phyloP scores from a whole-genome alignment of 1,140 invertebrate species.

The Chelonus insularis region DNA sequence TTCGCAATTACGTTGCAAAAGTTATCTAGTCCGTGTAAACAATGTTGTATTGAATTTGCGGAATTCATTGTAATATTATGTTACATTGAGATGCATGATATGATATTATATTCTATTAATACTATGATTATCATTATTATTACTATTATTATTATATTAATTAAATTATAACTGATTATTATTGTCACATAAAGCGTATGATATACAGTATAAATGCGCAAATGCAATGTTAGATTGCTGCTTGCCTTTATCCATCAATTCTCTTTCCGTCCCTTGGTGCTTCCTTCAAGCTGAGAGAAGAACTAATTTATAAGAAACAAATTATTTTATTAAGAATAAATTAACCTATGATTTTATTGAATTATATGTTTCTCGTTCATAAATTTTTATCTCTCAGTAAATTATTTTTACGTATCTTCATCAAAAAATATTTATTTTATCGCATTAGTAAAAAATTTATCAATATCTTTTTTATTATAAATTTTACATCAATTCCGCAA shows the following conservation, averaged over 20 bases:
- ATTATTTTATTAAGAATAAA: too few species aligned
- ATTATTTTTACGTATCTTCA: too few species aligned
- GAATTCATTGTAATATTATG: constrained; percentile 49
- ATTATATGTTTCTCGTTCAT: too few species aligned
- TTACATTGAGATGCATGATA: constrained; percentile 39
- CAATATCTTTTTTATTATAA: too few species aligned
- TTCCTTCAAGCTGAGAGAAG: constrained; percentile 5
- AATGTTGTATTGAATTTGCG: constrained; percentile 51
- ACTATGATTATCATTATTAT: neutral
- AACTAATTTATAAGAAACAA: neutral
- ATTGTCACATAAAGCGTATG: too few species aligned
- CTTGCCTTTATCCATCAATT: constrained; percentile 11
- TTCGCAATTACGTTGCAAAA: constrained; percentile 34
- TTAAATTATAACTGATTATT: neutral
- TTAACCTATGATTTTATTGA: too few species aligned
- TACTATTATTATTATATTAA: neutral
- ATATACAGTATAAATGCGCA: neutral
- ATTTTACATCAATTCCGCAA: too few species aligned
- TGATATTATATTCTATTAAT: constrained; percentile 31
- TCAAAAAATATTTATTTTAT: too few species aligned
- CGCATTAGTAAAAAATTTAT: too few species aligned
- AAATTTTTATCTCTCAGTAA: too few species aligned
- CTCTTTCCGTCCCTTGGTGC: constrained; percentile 26
- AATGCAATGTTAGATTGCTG: constrained; percentile 18
- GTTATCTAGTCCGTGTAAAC: constrained; percentile 55